Evolutionary conservation across 2,888 invertebrate species (phyloP), one percentile per base, ranked within the genome.

Genomic region (Hesperia comma): DNA sequence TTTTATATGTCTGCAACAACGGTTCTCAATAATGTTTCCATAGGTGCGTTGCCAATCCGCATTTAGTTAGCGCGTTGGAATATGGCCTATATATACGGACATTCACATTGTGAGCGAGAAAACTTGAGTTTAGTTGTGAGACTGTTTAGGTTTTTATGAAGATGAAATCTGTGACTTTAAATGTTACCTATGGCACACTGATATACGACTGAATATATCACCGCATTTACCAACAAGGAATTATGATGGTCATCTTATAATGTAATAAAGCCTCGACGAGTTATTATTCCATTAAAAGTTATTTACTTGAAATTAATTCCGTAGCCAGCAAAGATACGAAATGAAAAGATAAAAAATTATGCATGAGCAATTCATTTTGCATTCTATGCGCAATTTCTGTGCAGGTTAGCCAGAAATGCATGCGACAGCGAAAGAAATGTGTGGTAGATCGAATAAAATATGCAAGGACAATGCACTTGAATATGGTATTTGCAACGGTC

Each of bases 371-470:
- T 43, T 54, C 55, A 61, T n/a, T 67, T 67, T 61, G 67, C 61
- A 67, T 67, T 67, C 67, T 67, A 26, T 17, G 49, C 49, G 46
- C 66, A 60, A 55, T 66, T 60, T 60, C 66, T 46, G 66, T 55
- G 66, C 54, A 26, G 66, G 43, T 66, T 66, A 66, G 55, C 67
- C 61, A 61, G 61, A 55, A 67, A 67, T 55, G 61, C 46, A 61
- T n/a, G 67, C 60, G 53, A 66, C 54, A 49, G 37, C 46, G 64
- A 67, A 67, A 61, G 61, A 66, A 66, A 67, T 67, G 61, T 37
- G 55, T 46, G 15, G 57, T 43, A 54, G 54, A 54, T 53, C 10
- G 54, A 19, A 67, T 61, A 54, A 66, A 55, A 49, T 61, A 55
- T 67, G 67, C 61, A 46, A 61, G 66, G 55, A 55, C 61, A 55